Base-by-base conservation (phyloP, 2,888 invertebrate genomes). In the Oeneis ivallda region DNA sequence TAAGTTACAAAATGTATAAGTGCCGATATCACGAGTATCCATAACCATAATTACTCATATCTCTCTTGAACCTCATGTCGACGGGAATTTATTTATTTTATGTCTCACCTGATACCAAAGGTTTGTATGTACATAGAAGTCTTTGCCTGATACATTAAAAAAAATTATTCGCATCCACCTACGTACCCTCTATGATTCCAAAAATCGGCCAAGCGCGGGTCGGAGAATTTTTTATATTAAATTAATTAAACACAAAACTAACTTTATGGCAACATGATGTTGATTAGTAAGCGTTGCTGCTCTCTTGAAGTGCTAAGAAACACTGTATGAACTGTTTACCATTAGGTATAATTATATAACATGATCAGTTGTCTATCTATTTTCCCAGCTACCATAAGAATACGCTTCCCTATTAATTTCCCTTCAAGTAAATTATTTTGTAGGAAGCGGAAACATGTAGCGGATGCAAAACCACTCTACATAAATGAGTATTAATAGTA, bases 361-460 rank as follows among this genome's bases (percentile, higher is more conserved):
- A 11, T 15, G 11, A 54, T n/a, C n/a, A 26, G 17, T 39, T 53
- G 7, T 10, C 52, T 52, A 26, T 26, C 26, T 26, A 26, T 52
- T 15, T 39, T 37, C 39, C 6, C n/a, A 10, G 54, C 11, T 2
- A 54, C 17, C 17, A 10, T n/a, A 32, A 52, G 32, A 54, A 54
- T 13, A 1, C 17, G 41, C 41, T 41, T 56, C 56, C 56, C 3
- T 56, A 19, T 19, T 56, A 56, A 56, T 41, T 56, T 56, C 56
- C 56, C 13, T 26, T 56, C 7, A 41, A 41, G 41, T 11, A 50
- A 8, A 52, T 10, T 10, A n/a, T 3, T 39, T 41, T 11, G 11
- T 13, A 19, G 76, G 76, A 78, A 81, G 65, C 76, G 75, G 76
- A 80, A 76, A 79, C 79, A 75, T 71, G 75, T 62, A 60, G 64